Conservation (phyloP, 1,140 invertebrate genomes). For the Bombus superbus region DNA sequence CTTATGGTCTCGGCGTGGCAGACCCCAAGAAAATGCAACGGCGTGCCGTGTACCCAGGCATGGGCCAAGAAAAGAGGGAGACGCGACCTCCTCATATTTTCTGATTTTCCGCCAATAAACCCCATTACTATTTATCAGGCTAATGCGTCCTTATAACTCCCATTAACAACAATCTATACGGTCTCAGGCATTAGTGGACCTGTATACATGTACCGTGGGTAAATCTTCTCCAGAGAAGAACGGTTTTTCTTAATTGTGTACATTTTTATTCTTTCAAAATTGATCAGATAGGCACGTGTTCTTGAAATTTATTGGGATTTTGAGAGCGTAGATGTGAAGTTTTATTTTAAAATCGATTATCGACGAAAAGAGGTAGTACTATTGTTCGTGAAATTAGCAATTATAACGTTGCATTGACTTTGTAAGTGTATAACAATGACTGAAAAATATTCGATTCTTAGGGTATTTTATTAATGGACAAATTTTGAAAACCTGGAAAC, state of each 20-base stretch:
- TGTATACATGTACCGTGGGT: slow-evolving; percentile 40
- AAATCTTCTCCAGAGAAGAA: slow-evolving; percentile 63
- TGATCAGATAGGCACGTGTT: too few relatives aligned
- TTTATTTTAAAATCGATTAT: neutral
- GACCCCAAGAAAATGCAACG: slow-evolving; percentile 77
- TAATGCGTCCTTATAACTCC: slow-evolving; percentile 81
- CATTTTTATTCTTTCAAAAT: slow-evolving; percentile 4
- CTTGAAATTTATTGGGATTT: too few relatives aligned
- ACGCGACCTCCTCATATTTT: slow-evolving; percentile 78
- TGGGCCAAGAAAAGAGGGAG: slow-evolving; percentile 72
- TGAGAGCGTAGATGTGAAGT: neutral
- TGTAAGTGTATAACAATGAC: too few relatives aligned
- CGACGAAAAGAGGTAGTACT: neutral
- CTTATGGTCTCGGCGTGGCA: slow-evolving; percentile 73
- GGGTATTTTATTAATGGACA: too few relatives aligned
- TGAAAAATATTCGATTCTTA: too few relatives aligned
- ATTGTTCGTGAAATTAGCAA: too few relatives aligned
- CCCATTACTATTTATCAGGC: slow-evolving; percentile 83
- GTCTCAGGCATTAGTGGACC: slow-evolving; percentile 73
- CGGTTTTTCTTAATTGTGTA: slow-evolving; percentile 56
- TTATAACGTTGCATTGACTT: too few relatives aligned
- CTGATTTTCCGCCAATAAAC: slow-evolving; percentile 83
- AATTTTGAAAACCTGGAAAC: too few relatives aligned
- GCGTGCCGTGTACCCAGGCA: slow-evolving; percentile 52
- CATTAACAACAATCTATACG: slow-evolving; percentile 82